Conservation (phyloP, 2,888 invertebrate genomes). For the Hyles lineata region DNA sequence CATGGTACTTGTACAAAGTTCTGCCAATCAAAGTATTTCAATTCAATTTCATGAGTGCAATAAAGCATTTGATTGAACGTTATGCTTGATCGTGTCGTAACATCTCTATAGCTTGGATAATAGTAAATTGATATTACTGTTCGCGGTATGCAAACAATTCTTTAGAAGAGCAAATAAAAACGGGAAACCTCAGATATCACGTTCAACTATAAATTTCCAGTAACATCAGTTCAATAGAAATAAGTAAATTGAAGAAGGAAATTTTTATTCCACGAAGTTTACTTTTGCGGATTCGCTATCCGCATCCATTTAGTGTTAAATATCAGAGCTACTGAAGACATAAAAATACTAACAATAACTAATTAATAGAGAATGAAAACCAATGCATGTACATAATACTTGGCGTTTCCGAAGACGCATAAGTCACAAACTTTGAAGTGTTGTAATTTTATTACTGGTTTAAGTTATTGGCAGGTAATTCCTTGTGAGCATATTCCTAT, state of each 20-base stretch:
- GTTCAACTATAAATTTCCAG: neutral
- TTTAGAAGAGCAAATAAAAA: neutral
- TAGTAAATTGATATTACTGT: neutral
- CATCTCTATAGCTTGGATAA: neutral
- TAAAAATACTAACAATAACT: neutral
- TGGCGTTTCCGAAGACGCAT: neutral
- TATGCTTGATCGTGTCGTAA: neutral
- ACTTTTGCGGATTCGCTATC: neutral
- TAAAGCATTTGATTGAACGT: neutral
- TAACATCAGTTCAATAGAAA: neutral
- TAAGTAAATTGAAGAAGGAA: neutral
- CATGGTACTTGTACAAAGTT: neutral
- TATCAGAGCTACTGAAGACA: neutral
- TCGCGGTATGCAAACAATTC: neutral
- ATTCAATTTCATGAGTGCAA: neutral
- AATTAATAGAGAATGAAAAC: neutral
- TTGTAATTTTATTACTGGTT: too few relatives aligned
- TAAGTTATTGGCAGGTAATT: too few relatives aligned
- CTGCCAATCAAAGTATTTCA: neutral
- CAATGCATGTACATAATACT: neutral
- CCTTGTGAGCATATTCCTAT: too few relatives aligned
- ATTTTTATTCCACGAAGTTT: neutral
- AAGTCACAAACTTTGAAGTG: neutral
- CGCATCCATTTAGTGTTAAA: neutral
- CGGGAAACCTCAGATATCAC: neutral